Evolutionary conservation across 2,113 vertebrate genomes (phyloP), one percentile per base, ranked within the genome.

Genomic region (Upupa epops): DNA sequence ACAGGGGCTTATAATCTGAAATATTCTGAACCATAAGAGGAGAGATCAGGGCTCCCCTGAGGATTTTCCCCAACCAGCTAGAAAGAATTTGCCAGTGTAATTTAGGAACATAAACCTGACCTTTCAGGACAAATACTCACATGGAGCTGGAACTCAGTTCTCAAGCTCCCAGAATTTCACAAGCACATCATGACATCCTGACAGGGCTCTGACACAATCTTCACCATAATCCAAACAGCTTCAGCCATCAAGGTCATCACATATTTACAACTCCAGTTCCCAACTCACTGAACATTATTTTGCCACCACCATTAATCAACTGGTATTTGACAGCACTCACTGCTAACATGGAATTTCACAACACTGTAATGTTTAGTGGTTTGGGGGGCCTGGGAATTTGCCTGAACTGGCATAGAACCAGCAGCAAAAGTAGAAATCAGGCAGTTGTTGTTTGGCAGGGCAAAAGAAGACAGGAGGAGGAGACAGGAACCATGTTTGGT

Each of bases 261-360:
- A 13, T 19, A 20, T 51, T 64, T 71, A 55, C 13, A 80, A 21
- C 11, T 40, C 26, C 36, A 42, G 34, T 13, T 80, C 66, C 18
- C 26, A 88, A 19, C 7, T 49, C 73, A 20, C 0, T 56, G 54
- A 69, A 54, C 0, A 0, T 34, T 58, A 20, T 15, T 87, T 63
- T 84, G 45, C 20, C 40, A 13, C 37, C 20, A 59, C 11, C 19
- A 17, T 49, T 49, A 56, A 93, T 70, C 6, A 60, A 45, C 19
- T 13, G 3, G 0, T 25, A 65, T 8, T 37, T 75, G 56, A 58
- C 70, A 92, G 70, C 21, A n/a, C 54, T 68, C 25, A 10, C 29
- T 51, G 36, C 18, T 24, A 63, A 61, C 8, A 34, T 1, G 20
- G 37, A 56, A 12, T 21, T 84, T 18, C 48, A 64, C 18, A 40